Evolutionary conservation across 2,113 vertebrate species (phyloP), one percentile per base, ranked within the genome.

Genomic region (Leptobrachium ailaonicum): DNA sequence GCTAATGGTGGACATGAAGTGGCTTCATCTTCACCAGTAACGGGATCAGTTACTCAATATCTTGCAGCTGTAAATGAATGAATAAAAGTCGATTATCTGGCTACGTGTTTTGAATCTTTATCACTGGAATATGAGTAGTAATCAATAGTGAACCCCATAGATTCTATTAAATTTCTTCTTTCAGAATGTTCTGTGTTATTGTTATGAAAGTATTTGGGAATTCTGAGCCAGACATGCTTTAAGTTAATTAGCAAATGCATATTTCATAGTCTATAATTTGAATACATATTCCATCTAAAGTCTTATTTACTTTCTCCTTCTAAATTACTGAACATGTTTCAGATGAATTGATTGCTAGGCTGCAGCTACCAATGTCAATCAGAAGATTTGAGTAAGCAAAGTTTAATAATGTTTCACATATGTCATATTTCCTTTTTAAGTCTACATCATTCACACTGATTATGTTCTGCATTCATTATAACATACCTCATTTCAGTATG

Each of bases 171-270:
- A 12, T 11, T 32, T 77, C 60, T 67, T 66, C 42, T 56, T 79
- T 5, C 62, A 66, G 14, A 76, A 32, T 60, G 20, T 62, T 75
- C 56, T 82, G 80, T 75, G 32, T 82, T 73, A 73, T 71, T 54
- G 81, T 80, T 77, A 83, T 74, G 77, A 42, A 84, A 67, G 32
- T 12, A 3, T 45, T 54, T 74, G 82, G 41, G 82, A 60, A 42
- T 71, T 83, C 67, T 64, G 13, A 68, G 0, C 58, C 68, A 74
- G 80, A 77, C 69, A 40, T 82, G 5, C 77, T 80, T 85, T 83
- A 58, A 67, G 62, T 72, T 79, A 70, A 79, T 79, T 73, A 66
- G 66, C 11, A 12, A 45, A 73, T 73, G 62, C 70, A 79, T 79
- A 79, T 79, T 79, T 79, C 66, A 56, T 20, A 20, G 3, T 53